Percentiles rank a stretch among this genome's conserved stretches.
phyloP scores from a whole-genome alignment of 1,140 invertebrate species.

The Colletes latitarsis region DNA sequence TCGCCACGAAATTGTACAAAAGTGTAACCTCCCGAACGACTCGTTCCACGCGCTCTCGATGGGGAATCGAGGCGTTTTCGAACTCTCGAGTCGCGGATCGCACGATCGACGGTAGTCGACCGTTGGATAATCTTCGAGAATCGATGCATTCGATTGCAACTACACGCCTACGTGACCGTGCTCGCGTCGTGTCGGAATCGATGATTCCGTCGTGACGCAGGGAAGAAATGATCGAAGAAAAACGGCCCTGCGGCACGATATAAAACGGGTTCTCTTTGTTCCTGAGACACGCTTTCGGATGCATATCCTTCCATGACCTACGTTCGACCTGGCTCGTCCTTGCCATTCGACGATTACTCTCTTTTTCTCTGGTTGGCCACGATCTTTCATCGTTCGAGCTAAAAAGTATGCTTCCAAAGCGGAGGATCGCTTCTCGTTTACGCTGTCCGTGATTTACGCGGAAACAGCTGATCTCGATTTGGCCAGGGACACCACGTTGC shows the following conservation, averaged over 20 bases:
- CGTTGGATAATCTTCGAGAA: slow-evolving; percentile 51
- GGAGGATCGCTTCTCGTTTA: slow-evolving; percentile 43
- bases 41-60: slow-evolving; percentile 17
- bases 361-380: no score
- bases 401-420: no score
- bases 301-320: slow-evolving; percentile 19
- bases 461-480: slow-evolving; percentile 68
- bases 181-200: slow-evolving; percentile 14
- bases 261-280: slow-evolving; percentile 9
- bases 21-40: slow-evolving; percentile 20
- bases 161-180: slow-evolving; percentile 16
- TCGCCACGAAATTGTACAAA: slow-evolving; percentile 6
- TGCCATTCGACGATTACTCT: background rate
- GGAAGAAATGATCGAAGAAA: background rate
- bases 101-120: background rate
- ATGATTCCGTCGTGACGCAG: background rate
- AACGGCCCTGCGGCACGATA: background rate
- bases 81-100: slow-evolving; percentile 9
- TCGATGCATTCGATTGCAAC: slow-evolving; percentile 50
- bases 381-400: background rate
- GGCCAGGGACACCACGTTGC: slow-evolving; percentile 25
- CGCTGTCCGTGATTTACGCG: slow-evolving; percentile 55
- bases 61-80: slow-evolving; percentile 16
- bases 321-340: background rate
- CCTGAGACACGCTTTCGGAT: slow-evolving; percentile 5